phyloP scores from a whole-genome alignment of 1,140 invertebrate genomes.

The Triops longicaudatus region DNA sequence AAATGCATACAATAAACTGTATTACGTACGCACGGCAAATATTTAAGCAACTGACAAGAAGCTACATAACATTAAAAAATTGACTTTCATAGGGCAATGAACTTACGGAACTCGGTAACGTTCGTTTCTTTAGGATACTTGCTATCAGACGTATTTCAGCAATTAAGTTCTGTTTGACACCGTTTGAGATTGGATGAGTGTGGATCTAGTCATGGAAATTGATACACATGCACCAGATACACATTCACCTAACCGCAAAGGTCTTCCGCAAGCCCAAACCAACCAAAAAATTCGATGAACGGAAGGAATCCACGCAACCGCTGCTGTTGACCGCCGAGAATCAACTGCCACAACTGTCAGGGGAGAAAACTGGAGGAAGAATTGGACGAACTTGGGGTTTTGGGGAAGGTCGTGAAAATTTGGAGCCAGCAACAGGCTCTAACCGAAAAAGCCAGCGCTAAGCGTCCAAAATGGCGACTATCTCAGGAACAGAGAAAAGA shows the following conservation, averaged over 20 bases:
- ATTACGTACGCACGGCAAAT: too few species aligned
- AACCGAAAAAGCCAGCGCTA: neutral
- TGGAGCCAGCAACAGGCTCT: neutral
- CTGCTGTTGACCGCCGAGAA: neutral
- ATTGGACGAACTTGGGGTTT: neutral
- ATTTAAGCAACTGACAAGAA: neutral
- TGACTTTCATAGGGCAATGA: neutral
- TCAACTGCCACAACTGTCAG: neutral
- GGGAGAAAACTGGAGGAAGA: neutral
- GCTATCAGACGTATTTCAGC: too few species aligned
- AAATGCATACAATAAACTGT: too few species aligned
- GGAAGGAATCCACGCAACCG: neutral
- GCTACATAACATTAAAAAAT: neutral
- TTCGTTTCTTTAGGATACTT: neutral
- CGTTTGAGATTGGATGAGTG: slow-evolving; percentile 39
- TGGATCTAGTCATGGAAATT: slow-evolving; percentile 42
- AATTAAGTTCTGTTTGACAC: neutral
- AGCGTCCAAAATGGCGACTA: neutral
- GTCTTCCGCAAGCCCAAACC: slow-evolving; percentile 22
- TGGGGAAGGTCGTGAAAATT: neutral
- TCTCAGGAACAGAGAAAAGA: neutral
- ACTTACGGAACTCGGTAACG: neutral
- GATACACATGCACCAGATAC: slow-evolving; percentile 41
- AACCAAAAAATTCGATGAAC: neutral
- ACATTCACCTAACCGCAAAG: slow-evolving; percentile 40